Evolutionary conservation across 2,797 vertebrate species (phyloP).

Genomic region (Rhabdophis nuchalis): DNA sequence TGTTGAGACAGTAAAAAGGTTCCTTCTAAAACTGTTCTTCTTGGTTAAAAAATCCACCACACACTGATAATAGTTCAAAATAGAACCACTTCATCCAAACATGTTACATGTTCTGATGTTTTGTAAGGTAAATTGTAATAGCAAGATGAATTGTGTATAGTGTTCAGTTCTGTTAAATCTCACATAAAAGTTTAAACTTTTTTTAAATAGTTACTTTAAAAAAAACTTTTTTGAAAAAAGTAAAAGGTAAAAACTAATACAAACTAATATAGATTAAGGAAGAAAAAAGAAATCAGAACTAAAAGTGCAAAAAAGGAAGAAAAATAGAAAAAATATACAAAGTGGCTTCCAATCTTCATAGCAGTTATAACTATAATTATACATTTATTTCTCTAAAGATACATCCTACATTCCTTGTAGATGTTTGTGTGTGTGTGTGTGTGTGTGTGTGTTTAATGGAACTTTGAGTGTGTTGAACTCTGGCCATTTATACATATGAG

Average conservation of each 20-base stretch:
- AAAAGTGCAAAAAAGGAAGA: background rate
- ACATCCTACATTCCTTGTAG: accelerated
- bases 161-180: background rate
- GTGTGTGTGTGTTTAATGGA: background rate
- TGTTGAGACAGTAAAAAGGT: background rate
- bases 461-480: background rate
- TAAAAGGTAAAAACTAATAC: background rate
- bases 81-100: background rate
- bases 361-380: background rate
- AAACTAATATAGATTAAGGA: background rate
- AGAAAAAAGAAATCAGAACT: background rate
- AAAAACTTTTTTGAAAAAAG: background rate
- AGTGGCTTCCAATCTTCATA: background rate
- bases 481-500: background rate
- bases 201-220: no score
- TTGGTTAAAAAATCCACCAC: background rate
- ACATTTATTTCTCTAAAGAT: background rate
- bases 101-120: background rate
- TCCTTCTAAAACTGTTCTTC: background rate
- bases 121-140: background rate
- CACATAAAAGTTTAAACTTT: background rate
- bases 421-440: no score
- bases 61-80: background rate
- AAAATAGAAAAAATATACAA: background rate
- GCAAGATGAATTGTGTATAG: background rate